Evolutionary conservation across 2,888 invertebrate genomes (phyloP), one percentile per base, ranked within the genome.

Genomic region (Steinernema hermaphroditum): DNA sequence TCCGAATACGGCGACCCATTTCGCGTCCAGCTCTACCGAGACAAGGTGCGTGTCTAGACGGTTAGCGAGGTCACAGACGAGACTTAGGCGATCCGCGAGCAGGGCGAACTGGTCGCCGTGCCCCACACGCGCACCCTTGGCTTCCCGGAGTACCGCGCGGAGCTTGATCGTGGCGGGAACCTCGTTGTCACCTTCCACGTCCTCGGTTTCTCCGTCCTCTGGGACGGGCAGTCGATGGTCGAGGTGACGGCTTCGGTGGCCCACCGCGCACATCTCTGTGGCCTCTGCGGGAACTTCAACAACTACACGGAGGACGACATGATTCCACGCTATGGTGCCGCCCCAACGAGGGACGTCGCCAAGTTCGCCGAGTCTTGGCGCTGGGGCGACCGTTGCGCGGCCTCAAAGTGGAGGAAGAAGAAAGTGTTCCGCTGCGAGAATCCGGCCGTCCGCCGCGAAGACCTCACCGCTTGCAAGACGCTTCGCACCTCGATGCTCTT

Each of bases 171-270:
- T 1, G 22, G 24, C 34, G 49, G 49, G 2, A 70, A 70, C 34
- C 16, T 70, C 27, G 70, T 70, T 8, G 29, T 70, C 34, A 46
- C 46, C 22, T 43, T 70, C 29, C 6, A 22, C 1, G 27, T 16
- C 32, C 70, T 81, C 84, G 94, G 94, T 0, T 89, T 96, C 29
- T 92, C 92, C 84, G 90, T 96, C 77, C 89, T 93, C 44, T 96
- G 96, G 96, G 94, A 94, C 85, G 94, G 95, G 0, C 92, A 92
- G 81, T 94, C 94, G 82, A 94, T 94, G 86, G 89, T 95, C 75
- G 95, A 96, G 89, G 90, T 92, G 0, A 90, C 90, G 0, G 93
- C 94, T 16, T 92, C 93, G 2, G 83, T 91, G 90, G 75, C 89
- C 88, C 71, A 93, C 91, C 88, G 62, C 12, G 22, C 32, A 8